phyloP scores from a whole-genome alignment of 92 coral and sea anemone genomes.

The Zoanthus gigantus region DNA sequence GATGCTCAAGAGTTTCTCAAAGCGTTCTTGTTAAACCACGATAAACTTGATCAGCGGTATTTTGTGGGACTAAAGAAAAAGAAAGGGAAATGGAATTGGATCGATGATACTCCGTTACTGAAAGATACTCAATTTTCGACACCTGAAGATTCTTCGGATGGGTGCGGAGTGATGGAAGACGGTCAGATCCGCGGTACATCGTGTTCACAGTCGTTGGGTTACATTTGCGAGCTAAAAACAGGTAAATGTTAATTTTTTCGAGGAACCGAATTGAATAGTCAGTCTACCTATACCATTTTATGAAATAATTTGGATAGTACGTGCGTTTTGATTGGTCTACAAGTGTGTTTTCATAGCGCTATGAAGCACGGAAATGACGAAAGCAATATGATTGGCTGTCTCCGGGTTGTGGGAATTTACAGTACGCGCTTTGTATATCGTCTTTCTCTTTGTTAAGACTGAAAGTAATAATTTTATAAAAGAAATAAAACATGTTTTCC shows the following conservation, averaged over 20 bases:
- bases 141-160: constrained; percentile 15
- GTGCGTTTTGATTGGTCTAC: too few species aligned
- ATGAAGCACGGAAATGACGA: too few species aligned
- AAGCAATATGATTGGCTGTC: too few species aligned
- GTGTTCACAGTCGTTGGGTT: constrained; percentile 65
- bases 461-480: too few species aligned
- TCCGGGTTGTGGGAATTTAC: too few species aligned
- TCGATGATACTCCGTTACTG: constrained; percentile 74
- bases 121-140: constrained; percentile 37
- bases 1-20: constrained; percentile 77
- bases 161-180: constrained; percentile 67
- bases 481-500: too few species aligned
- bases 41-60: constrained; percentile 51
- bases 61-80: constrained; percentile 76
- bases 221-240: constrained; percentile 82
- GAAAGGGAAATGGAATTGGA: constrained; percentile 80
- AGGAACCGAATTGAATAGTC: background rate
- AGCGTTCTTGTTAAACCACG: constrained; percentile 55
- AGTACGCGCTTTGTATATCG: too few species aligned
- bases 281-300: too few species aligned
- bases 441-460: too few species aligned
- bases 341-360: too few species aligned
- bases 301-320: too few species aligned
- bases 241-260: constrained; percentile 47
- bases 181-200: constrained; percentile 65